phyloP scores from a whole-genome alignment of 2,113 vertebrate species.

The Gopherus flavomarginatus region DNA sequence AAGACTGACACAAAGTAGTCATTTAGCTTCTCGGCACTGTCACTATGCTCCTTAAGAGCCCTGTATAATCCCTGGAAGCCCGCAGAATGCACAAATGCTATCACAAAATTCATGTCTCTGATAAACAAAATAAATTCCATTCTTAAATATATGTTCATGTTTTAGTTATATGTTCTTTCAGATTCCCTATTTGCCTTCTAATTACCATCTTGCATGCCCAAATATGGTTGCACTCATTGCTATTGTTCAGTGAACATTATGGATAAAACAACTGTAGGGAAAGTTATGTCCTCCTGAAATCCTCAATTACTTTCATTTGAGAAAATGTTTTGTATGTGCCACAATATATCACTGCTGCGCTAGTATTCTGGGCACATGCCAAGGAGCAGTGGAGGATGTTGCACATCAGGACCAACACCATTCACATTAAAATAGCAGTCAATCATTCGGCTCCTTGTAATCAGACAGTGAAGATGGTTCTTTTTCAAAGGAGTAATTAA shows the following conservation, averaged over 20 bases:
- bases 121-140: fast-evolving
- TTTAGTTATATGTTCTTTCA: background rate
- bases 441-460: background rate
- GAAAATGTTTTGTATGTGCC: background rate
- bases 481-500: background rate
- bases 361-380: background rate
- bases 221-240: background rate
- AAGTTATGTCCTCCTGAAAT: background rate
- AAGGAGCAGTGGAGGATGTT: background rate
- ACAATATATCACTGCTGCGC: background rate
- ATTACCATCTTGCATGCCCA: background rate
- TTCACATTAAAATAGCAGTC: background rate
- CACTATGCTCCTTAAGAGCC: fast-evolving
- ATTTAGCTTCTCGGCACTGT: background rate
- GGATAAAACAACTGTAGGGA: fast-evolving
- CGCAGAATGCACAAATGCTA: background rate
- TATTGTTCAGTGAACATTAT: background rate
- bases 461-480: background rate
- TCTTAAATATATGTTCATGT: background rate
- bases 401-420: background rate
- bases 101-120: background rate
- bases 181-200: background rate
- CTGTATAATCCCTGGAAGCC: background rate
- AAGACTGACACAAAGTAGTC: background rate
- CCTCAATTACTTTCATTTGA: background rate